Conservation (phyloP, 1,140 invertebrate species). For the Eulimnadia texana region DNA sequence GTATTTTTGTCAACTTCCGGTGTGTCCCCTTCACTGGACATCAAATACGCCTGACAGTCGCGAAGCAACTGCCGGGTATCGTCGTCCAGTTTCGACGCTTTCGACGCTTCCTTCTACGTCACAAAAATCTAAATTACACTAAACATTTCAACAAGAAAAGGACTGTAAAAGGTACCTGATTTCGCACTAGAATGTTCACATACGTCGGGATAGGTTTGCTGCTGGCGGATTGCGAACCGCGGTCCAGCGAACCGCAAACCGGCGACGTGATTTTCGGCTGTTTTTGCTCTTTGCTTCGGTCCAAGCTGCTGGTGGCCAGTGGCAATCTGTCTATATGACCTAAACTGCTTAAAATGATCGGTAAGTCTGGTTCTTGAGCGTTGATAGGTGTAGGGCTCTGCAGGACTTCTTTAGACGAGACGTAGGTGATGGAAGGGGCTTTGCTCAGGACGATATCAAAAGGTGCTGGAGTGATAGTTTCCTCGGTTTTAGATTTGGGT, state of each 20-base stretch:
- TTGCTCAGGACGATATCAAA: constrained; percentile 8
- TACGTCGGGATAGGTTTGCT: background rate
- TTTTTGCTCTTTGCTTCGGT: constrained; percentile 8
- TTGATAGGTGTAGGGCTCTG: background rate
- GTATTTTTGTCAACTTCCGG: background rate
- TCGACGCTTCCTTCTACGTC: background rate
- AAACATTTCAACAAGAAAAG: background rate
- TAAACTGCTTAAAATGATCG: background rate
- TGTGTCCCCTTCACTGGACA: background rate
- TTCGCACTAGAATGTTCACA: constrained; percentile 3
- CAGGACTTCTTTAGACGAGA: background rate
- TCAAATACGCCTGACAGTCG: constrained; percentile 12
- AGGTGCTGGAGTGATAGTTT: constrained; percentile 5
- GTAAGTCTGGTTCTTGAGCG: background rate
- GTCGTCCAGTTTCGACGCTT: constrained; percentile 2
- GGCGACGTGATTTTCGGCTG: background rate
- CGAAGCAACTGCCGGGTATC: constrained; percentile 12
- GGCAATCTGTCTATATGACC: background rate
- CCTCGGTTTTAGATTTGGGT: background rate
- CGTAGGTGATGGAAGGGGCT: constrained; percentile 9
- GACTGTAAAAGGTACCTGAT: background rate
- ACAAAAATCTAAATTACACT: background rate
- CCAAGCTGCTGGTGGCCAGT: constrained; percentile 10
- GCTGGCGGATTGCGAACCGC: background rate
- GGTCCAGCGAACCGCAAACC: constrained; percentile 10